A percentile compares a stretch with the other conserved stretches of the same genome.
These are phyloP conservation scores for Ardeotis arabs DNA, from an alignment of 2,113 vertebrate species.

Conservation along the genomic window DNA sequence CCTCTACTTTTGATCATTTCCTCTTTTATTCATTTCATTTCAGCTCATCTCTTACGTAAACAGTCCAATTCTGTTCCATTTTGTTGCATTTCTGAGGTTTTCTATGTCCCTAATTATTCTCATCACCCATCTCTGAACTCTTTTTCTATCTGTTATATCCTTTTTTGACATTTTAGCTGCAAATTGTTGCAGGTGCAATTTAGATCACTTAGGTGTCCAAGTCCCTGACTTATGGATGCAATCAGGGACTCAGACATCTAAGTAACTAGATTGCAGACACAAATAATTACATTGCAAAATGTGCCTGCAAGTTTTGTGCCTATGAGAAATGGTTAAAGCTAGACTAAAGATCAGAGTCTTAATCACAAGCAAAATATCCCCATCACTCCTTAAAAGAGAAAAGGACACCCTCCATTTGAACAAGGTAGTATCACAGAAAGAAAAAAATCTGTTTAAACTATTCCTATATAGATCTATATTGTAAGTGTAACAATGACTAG, in stretches of 20 bases:
- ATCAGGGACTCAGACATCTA: conserved; percentile 43
- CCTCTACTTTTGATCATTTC: not conserved
- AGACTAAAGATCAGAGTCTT: conserved; percentile 26
- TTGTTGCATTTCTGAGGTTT: conserved; percentile 51
- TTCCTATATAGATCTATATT: not conserved
- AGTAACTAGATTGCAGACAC: conserved; percentile 60
- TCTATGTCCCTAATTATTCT: conserved; percentile 33
- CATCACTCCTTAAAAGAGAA: not conserved
- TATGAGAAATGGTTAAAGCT: conserved; percentile 32
- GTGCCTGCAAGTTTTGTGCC: conserved; percentile 43
- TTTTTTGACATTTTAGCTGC: conserved; percentile 56
- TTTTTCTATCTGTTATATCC: conserved; percentile 1
- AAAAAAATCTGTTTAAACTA: not conserved
- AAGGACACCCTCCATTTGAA: not conserved
- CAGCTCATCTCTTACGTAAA: conserved; percentile 23
- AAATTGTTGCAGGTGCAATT: conserved; percentile 63
- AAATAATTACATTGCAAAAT: conserved; percentile 58
- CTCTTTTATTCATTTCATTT: conserved; percentile 6
- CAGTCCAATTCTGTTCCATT: conserved; percentile 48
- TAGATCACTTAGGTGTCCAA: conserved; percentile 62
- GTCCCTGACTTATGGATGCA: conserved; percentile 61
- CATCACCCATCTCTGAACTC: conserved; percentile 36
- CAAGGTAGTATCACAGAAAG: not conserved
- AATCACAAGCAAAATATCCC: conserved; percentile 24
- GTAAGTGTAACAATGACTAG: not conserved